phyloP scores from a whole-genome alignment of 2,888 invertebrate species.

The Exephanes ischioxanthus region DNA sequence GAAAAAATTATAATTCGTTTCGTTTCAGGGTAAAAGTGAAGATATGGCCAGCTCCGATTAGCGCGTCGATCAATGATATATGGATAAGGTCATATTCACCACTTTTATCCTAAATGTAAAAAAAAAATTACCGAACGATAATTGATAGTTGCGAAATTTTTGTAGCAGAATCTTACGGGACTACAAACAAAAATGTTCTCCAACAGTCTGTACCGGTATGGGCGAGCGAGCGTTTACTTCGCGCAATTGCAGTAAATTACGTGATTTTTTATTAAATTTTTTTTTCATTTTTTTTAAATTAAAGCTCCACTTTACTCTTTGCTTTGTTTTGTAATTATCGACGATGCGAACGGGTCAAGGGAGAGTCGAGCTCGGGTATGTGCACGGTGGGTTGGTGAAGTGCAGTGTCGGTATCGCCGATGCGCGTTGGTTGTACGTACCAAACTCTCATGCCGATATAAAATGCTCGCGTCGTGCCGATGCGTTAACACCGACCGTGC shows the following conservation, averaged over 20 bases:
- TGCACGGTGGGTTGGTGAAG: not conserved
- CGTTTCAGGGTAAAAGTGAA: not conserved
- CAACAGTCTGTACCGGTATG: not conserved
- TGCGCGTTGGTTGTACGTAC: not conserved
- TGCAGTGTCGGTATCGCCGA: not conserved
- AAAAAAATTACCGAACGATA: not conserved
- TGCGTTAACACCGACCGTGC: conserved; percentile 1
- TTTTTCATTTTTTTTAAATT: conserved; percentile 21
- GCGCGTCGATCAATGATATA: not conserved
- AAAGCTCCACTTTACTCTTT: conserved; percentile 33
- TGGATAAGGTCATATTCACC: not conserved
- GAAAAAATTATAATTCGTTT: not conserved
- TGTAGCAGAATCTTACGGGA: not conserved
- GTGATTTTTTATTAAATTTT: not conserved
- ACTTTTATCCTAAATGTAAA: not conserved
- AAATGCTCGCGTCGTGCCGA: not conserved
- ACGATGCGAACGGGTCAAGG: conserved; percentile 50
- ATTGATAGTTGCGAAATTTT: conserved; percentile 9
- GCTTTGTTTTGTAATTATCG: conserved; percentile 52
- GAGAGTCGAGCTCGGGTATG: conserved; percentile 15
- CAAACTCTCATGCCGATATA: not conserved
- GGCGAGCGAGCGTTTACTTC: conserved; percentile 26
- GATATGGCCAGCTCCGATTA: not conserved
- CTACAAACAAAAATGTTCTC: not conserved
- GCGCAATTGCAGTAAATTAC: conserved; percentile 47